These are phyloP conservation scores for Panagrolaimus sp. DNA, from an alignment of 1,140 invertebrate genomes.

Conservation along the genomic window DNA sequence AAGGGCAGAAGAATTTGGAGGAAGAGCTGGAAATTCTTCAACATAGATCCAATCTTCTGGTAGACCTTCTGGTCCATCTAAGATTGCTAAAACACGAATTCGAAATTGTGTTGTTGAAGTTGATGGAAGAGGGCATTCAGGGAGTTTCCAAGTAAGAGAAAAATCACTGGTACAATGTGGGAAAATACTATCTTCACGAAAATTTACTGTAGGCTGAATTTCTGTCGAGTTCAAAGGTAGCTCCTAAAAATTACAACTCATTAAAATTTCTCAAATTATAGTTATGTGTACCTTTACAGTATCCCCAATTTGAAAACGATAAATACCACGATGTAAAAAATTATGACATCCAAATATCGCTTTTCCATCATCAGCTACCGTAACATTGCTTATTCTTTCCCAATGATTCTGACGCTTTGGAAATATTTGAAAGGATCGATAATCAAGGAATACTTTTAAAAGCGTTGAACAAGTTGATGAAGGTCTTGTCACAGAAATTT, in stretches of 20 bases:
- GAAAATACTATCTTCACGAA: constrained; percentile 9
- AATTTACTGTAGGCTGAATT: not conserved
- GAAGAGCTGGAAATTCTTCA: constrained; percentile 11
- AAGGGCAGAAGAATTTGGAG: not conserved
- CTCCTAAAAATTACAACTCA: constrained; percentile 3
- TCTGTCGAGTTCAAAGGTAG: not conserved
- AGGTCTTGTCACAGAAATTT: not conserved
- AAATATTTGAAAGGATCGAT: not conserved
- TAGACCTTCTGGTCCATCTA: not conserved
- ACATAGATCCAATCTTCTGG: constrained; percentile 11
- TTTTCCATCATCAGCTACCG: not conserved
- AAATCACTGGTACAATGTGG: constrained; percentile 6
- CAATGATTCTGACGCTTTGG: not conserved
- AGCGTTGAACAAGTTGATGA: not conserved
- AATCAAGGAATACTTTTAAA: not conserved
- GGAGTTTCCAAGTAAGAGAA: not conserved
- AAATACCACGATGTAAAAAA: not conserved
- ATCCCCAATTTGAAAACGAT: not conserved
- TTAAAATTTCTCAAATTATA: not conserved
- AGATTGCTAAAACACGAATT: not conserved
- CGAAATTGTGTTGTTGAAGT: not conserved
- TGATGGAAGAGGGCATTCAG: not conserved
- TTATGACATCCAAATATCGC: constrained; percentile 3
- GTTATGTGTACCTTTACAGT: constrained; percentile 8
- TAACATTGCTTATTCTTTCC: not conserved